A percentile compares a stretch with the other conserved stretches of the same genome.
phyloP scores from a whole-genome alignment of 1,140 invertebrate species.

The Drosophila asahinai region DNA sequence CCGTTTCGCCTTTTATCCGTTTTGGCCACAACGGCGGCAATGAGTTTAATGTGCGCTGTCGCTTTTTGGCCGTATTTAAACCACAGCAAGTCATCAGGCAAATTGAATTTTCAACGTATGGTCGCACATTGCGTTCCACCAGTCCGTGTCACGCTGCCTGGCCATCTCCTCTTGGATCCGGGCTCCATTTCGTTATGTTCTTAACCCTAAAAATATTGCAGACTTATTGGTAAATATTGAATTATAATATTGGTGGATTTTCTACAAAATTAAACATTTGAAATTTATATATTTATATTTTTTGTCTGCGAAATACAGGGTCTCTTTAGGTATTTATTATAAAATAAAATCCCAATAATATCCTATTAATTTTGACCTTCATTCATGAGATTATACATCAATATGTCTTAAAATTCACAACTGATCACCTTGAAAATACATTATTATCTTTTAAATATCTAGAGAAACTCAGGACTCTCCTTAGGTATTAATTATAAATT shows the following conservation, averaged over 20 bases:
- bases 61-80: constrained; percentile 79
- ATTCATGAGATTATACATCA: neutral
- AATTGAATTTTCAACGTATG: constrained; percentile 85
- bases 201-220: constrained; percentile 13
- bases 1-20: constrained; percentile 61
- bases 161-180: neutral
- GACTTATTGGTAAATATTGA: no score
- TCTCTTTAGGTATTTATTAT: no score
- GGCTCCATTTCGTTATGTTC: neutral
- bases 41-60: constrained; percentile 79
- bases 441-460: no score
- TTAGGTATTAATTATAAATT: no score
- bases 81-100: constrained; percentile 83
- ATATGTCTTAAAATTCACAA: neutral
- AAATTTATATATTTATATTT: no score
- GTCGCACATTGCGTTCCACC: constrained; percentile 60
- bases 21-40: constrained; percentile 61
- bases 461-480: no score
- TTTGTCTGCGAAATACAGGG: no score
- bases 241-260: no score
- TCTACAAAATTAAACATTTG: no score
- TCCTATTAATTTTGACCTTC: no score
- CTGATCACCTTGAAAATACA: neutral
- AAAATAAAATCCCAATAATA: no score
- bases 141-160: constrained; percentile 36